A percentile compares a stretch with the other conserved stretches of the same genome.
Conservation (phyloP, 1,140 invertebrate species). For the Neocloeon triangulifer region DNA sequence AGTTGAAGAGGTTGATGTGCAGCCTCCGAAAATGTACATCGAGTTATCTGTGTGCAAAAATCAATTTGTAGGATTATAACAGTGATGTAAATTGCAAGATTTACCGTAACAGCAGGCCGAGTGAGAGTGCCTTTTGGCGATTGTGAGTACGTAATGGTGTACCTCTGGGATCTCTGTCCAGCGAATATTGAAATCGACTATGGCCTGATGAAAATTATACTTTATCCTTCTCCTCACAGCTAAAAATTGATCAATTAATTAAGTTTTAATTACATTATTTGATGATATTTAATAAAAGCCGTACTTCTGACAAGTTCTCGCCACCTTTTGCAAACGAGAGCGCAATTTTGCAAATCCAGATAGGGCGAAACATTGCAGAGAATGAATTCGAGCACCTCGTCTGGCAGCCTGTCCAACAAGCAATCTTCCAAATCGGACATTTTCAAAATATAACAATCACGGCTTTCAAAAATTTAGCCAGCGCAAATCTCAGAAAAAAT, state of each 20-base stretch:
- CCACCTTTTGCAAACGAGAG: conserved; percentile 69
- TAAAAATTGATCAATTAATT: conserved; percentile 19
- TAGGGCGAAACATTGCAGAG: conserved; percentile 73
- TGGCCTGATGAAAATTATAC: conserved; percentile 38
- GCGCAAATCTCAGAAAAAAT: no score
- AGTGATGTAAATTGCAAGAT: conserved; percentile 5
- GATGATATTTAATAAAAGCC: conserved; percentile 12
- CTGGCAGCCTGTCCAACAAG: conserved; percentile 36
- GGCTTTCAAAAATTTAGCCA: no score
- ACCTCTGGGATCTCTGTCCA: conserved; percentile 33
- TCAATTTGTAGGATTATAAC: background rate
- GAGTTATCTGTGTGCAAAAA: conserved; percentile 28
- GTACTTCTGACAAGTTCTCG: conserved; percentile 55
- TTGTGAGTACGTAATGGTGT: conserved; percentile 35
- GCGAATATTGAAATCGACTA: conserved; percentile 38
- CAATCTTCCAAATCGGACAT: no score
- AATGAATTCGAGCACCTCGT: conserved; percentile 84
- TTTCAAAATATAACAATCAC: no score
- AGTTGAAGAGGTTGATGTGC: conserved; percentile 79
- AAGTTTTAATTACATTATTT: conserved; percentile 1
- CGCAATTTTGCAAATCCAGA: conserved; percentile 64
- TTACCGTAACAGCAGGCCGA: conserved; percentile 51
- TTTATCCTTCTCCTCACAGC: conserved; percentile 46
- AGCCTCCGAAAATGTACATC: conserved; percentile 92
- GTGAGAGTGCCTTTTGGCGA: conserved; percentile 80